These are phyloP conservation scores for Tokudaia tokunoshimensis DNA, from an alignment of 2,797 vertebrate genomes.

Conservation along the genomic window DNA sequence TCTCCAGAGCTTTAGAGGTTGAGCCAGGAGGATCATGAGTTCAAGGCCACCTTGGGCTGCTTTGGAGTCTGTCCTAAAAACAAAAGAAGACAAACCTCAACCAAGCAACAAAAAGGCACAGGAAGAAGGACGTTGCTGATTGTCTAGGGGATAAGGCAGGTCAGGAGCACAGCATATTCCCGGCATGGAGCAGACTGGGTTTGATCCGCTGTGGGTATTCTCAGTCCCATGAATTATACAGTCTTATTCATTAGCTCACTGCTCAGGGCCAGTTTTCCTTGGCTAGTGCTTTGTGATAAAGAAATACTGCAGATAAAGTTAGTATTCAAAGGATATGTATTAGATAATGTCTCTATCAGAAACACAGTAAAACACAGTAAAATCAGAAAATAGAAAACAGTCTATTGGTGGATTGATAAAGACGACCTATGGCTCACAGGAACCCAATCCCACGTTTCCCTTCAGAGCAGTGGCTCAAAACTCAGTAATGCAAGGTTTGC, in stretches of 20 bases:
- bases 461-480: background rate
- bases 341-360: background rate
- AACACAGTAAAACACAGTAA: background rate
- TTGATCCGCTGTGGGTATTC: background rate
- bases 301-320: background rate
- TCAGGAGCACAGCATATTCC: accelerated
- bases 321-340: background rate
- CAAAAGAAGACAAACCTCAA: background rate
- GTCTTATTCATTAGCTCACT: background rate
- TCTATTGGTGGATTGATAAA: background rate
- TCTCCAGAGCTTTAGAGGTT: background rate
- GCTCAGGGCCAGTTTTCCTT: background rate
- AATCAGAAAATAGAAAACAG: too few species aligned
- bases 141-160: background rate
- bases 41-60: background rate
- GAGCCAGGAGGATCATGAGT: background rate
- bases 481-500: background rate
- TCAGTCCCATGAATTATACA: background rate
- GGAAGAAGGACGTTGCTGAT: background rate
- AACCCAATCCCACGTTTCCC: background rate
- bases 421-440: background rate
- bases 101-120: background rate
- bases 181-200: background rate
- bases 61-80: background rate
- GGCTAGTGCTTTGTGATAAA: background rate